phyloP scores from a whole-genome alignment of 2,113 vertebrate genomes.

The Geothlypis trichas region DNA sequence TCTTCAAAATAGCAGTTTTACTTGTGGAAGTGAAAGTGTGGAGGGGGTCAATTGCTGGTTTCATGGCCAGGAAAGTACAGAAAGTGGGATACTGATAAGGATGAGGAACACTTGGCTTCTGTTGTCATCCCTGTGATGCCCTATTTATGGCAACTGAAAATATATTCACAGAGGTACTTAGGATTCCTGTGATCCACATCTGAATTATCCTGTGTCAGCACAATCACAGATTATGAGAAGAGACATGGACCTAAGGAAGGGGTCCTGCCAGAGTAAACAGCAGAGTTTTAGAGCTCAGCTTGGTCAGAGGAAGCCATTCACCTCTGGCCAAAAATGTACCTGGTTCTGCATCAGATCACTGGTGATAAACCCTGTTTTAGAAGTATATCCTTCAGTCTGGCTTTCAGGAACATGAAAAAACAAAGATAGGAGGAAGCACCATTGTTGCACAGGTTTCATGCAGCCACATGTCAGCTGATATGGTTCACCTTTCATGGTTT shows the following conservation, averaged over 20 bases:
- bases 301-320: neutral
- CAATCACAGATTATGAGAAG: neutral
- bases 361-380: neutral
- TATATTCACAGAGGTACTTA: neutral
- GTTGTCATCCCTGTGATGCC: neutral
- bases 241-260: neutral
- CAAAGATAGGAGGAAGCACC: neutral
- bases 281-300: neutral
- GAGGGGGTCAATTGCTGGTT: neutral
- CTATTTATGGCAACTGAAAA: neutral
- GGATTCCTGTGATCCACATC: neutral
- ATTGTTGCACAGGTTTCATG: neutral
- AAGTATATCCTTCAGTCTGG: neutral
- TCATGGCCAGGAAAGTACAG: neutral
- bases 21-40: neutral
- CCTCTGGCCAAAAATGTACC: neutral
- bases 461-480: neutral
- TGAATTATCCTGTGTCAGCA: neutral
- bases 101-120: neutral
- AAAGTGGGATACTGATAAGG: neutral
- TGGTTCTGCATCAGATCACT: neutral
- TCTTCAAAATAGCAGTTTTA: neutral
- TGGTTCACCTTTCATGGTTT: rapidly evolving
- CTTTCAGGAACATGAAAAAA: neutral
- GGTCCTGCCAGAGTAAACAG: neutral